phyloP scores from a whole-genome alignment of 2,888 invertebrate species.

The Oscheius myriophilus region DNA sequence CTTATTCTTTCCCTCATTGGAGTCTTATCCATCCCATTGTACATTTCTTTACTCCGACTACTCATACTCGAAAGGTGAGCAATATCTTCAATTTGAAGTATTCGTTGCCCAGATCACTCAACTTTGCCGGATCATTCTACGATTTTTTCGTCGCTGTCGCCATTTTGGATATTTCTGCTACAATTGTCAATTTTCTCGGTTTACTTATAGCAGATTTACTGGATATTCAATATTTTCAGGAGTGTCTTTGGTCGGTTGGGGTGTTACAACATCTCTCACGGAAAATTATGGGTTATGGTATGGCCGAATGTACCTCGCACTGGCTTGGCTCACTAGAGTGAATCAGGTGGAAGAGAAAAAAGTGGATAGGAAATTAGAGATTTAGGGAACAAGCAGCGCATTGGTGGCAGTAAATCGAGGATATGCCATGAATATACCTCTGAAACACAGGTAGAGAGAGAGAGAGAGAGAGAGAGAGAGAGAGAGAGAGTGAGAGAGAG shows the following conservation, averaged over 20 bases:
- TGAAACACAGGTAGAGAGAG: neutral
- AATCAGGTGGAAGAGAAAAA: conserved; percentile 5
- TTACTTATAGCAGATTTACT: neutral
- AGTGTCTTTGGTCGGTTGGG: conserved; percentile 12
- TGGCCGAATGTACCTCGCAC: neutral
- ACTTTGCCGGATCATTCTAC: conserved; percentile 20
- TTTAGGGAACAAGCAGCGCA: conserved; percentile 11
- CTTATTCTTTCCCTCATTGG: neutral
- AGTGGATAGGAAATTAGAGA: neutral
- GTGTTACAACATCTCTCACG: neutral
- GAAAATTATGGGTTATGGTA: neutral
- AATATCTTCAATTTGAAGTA: neutral
- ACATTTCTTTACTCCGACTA: neutral
- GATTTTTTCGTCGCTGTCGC: conserved; percentile 1
- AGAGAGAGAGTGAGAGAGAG: neutral
- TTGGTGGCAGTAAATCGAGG: conserved; percentile 14
- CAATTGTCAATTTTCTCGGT: neutral
- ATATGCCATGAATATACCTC: conserved; percentile 12
- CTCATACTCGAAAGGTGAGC: conserved; percentile 6
- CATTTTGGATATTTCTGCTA: conserved; percentile 3
- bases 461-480: neutral
- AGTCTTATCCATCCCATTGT: conserved; percentile 3
- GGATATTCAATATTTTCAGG: neutral
- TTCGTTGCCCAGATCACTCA: conserved; percentile 2
- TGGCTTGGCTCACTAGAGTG: conserved; percentile 6